Evolutionary conservation across 2,888 invertebrate species (phyloP), one percentile per base, ranked within the genome.

Genomic region (Monoplex corrugatus): DNA sequence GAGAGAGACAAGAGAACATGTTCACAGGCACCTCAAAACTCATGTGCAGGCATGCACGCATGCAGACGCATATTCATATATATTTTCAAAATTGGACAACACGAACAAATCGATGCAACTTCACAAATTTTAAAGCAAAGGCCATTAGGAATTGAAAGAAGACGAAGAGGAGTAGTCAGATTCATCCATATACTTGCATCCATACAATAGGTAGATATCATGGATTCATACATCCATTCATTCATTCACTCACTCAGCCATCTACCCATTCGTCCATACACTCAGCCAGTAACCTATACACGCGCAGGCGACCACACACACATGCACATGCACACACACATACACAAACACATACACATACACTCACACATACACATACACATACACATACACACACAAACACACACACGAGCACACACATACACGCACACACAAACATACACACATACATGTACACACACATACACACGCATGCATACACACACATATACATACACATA

Each of bases 371-470:
- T n/a, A 28, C 63, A 68, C 63, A 23, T n/a, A 68, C 63, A 68
- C 63, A 28, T n/a, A 78, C 57, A 57, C 57, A 57, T 23, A 57
- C 57, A 57, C 57, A 72, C 72, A 72, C 72, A 72, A 32, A 57
- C 13, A 16, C 57, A 57, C 57, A 23, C 57, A 57, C 57, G 57
- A 10, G 23, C 57, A 23, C 57, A 57, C 57, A 23, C 57, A 57
- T 32, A 32, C 72, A 32, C 10, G 72, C 72, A 32, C 28, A 72
- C 78, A 35, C 78, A 78, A 32, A 78, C 78, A 78, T 35, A 78
- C 78, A 78, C 78, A 57, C 57, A 57, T 23, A 57, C 57, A 57
- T 23, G 23, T 23, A 57, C 57, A 57, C 57, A 57, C 32, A 40
- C 63, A 6, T 68, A 6, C 63, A 68, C 28, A 28, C n/a, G n/a